These are phyloP conservation scores for Zalophus californianus DNA, from an alignment of 2,797 vertebrate species.

Conservation along the genomic window DNA sequence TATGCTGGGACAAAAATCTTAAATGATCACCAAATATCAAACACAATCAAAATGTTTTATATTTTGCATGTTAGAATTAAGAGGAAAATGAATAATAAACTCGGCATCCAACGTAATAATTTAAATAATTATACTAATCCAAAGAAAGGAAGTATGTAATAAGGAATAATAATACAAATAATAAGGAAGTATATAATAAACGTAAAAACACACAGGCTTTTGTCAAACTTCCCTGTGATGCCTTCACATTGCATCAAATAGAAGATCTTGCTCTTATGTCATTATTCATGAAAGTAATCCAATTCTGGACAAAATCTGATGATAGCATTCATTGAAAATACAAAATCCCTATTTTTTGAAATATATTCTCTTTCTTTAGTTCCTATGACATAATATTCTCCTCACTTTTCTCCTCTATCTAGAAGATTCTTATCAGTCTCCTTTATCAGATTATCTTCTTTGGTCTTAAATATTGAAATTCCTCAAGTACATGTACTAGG, in stretches of 20 bases:
- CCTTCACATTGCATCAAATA: neutral
- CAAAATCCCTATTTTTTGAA: neutral
- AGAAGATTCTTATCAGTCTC: neutral
- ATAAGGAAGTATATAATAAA: neutral
- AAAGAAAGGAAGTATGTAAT: neutral
- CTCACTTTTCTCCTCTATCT: neutral
- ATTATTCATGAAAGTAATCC: slow-evolving; percentile 37
- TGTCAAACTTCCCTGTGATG: neutral
- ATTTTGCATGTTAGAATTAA: neutral
- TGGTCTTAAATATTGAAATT: neutral
- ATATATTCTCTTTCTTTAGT: neutral
- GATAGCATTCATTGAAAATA: slow-evolving; percentile 18
- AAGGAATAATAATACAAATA: neutral
- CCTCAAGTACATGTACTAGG: neutral
- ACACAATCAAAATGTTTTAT: neutral
- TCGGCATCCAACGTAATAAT: neutral
- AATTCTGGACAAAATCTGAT: slow-evolving; percentile 18
- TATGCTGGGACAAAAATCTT: neutral
- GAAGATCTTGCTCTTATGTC: neutral
- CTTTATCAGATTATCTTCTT: neutral
- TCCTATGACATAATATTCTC: neutral
- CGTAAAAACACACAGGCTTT: neutral
- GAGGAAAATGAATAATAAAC: slow-evolving; percentile 1
- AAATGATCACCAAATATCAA: slow-evolving; percentile 8
- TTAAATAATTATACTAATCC: slow-evolving; percentile 30